phyloP scores from a whole-genome alignment of 2,888 invertebrate species.

The Lobophora halterata region DNA sequence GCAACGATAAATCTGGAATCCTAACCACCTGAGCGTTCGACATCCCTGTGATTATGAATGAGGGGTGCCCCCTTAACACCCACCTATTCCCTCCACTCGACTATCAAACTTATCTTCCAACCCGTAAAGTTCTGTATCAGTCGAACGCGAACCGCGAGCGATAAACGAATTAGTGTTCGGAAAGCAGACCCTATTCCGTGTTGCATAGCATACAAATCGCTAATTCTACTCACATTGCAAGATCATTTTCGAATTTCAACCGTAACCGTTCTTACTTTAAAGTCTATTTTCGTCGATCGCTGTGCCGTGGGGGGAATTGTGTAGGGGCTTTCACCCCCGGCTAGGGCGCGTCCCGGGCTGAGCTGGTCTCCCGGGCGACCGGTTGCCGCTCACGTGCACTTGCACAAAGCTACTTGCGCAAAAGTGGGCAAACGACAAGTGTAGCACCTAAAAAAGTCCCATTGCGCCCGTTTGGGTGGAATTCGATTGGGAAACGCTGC shows the following conservation, averaged over 20 bases:
- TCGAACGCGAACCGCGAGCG: constrained; percentile 38
- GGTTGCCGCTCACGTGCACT: constrained; percentile 52
- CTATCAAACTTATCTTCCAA: constrained; percentile 6
- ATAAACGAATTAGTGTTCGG: constrained; percentile 71
- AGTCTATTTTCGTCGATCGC: constrained; percentile 35
- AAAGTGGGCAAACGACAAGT: constrained; percentile 44
- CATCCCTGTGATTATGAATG: constrained; percentile 73
- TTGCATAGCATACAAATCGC: constrained; percentile 70
- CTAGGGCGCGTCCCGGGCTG: constrained; percentile 57
- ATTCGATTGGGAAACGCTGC: no score
- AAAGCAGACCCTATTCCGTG: constrained; percentile 71
- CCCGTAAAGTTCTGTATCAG: constrained; percentile 34
- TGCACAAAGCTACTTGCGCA: constrained; percentile 61
- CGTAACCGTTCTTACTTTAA: constrained; percentile 28
- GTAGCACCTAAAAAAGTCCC: constrained; percentile 46
- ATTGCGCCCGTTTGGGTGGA: constrained; percentile 35
- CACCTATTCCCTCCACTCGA: constrained; percentile 28
- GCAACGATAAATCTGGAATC: constrained; percentile 72
- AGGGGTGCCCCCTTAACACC: constrained; percentile 47
- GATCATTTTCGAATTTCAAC: constrained; percentile 23
- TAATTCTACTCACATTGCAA: constrained; percentile 48
- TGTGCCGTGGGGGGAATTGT: constrained; percentile 36
- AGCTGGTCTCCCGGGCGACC: constrained; percentile 73
- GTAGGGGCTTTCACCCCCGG: constrained; percentile 52
- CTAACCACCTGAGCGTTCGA: constrained; percentile 76